These are phyloP conservation scores for Morpho helenor DNA, from an alignment of 2,888 invertebrate genomes.

Conservation along the genomic window DNA sequence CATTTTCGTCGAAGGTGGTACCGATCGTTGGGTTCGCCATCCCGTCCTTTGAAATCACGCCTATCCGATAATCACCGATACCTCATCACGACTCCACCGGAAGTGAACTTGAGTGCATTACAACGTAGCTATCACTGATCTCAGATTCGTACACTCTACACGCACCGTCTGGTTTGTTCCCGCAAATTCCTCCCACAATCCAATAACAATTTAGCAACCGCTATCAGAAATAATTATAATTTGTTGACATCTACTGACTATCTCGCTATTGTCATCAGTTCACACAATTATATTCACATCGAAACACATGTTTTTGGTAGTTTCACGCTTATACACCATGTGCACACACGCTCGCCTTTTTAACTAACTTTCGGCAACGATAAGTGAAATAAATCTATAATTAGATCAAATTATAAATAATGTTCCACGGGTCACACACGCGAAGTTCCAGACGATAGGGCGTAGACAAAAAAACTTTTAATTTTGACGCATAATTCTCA, in stretches of 20 bases:
- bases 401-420: constrained; percentile 67
- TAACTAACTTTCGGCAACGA: constrained; percentile 52
- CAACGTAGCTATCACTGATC: constrained; percentile 47
- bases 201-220: constrained; percentile 37
- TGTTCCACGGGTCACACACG: constrained; percentile 65
- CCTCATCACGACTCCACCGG: constrained; percentile 53
- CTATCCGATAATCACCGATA: constrained; percentile 42
- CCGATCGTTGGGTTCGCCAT: constrained; percentile 80
- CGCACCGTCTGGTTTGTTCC: constrained; percentile 31
- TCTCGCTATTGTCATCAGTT: constrained; percentile 45
- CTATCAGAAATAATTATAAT: constrained; percentile 51
- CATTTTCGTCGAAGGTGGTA: constrained; percentile 84
- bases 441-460: constrained; percentile 62
- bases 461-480: constrained; percentile 54
- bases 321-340: constrained; percentile 46
- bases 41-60: constrained; percentile 40
- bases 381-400: constrained; percentile 62
- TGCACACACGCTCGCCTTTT: constrained; percentile 46
- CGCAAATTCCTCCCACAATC: constrained; percentile 29
- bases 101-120: constrained; percentile 41
- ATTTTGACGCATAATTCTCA: constrained; percentile 57
- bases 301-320: constrained; percentile 72
- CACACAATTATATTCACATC: constrained; percentile 68
- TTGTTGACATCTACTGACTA: constrained; percentile 59
- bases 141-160: constrained; percentile 29